A percentile compares a stretch with the other conserved stretches of the same genome.
Conservation (phyloP, 2,113 vertebrate species). For the Columbina picui region DNA sequence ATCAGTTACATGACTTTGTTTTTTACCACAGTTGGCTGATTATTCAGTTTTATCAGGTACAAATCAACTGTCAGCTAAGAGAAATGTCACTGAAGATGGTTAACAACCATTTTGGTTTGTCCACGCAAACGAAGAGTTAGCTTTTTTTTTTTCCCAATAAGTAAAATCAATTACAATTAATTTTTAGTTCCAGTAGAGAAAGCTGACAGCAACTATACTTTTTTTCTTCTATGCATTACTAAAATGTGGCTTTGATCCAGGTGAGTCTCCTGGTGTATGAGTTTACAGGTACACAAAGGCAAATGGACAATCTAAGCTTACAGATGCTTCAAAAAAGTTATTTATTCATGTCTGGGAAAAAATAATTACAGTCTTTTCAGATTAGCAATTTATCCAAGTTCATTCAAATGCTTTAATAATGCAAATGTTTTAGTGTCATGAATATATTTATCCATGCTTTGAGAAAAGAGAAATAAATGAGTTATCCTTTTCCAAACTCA, state of each 20-base stretch:
- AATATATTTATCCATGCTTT: neutral
- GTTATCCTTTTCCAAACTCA: neutral
- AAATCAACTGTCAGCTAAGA: neutral
- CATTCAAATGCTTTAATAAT: constrained; percentile 21
- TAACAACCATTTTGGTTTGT: neutral
- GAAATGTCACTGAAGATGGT: neutral
- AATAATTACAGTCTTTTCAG: constrained; percentile 17
- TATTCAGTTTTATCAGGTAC: neutral
- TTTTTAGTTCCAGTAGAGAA: neutral
- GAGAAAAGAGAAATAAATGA: neutral
- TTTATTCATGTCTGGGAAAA: neutral
- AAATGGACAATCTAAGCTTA: neutral
- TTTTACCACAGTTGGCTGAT: neutral
- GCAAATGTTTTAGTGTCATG: neutral
- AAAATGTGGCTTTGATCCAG: neutral
- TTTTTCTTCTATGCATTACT: neutral
- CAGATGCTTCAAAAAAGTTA: neutral
- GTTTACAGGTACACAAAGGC: neutral
- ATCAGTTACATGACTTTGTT: neutral
- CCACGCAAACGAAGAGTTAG: neutral
- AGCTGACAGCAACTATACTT: neutral
- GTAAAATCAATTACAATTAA: neutral
- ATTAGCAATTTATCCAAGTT: neutral
- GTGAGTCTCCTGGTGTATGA: neutral
- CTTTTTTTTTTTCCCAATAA: neutral